Evolutionary conservation across 2,888 invertebrate genomes (phyloP), one percentile per base, ranked within the genome.

Genomic region (Chymomyza caudatula): DNA sequence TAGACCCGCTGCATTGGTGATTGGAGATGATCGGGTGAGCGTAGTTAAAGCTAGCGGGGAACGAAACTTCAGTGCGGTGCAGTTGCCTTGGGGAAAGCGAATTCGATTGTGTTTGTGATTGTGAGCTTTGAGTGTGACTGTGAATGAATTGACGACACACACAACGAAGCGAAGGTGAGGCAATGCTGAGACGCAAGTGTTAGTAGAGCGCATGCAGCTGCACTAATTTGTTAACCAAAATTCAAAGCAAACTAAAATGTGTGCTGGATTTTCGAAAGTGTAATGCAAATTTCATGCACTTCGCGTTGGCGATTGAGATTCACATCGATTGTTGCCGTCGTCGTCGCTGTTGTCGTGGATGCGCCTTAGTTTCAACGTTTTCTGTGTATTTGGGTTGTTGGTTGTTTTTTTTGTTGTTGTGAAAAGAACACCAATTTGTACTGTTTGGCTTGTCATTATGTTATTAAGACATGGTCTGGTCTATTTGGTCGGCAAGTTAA

Each of bases 341-440:
- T n/a, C 73, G 68, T 29, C 60, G 72, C 55, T 75, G 73, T 63
- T 66, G 73, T 75, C 66, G 74, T 75, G 74, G 69, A 73, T 73
- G 73, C 73, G 51, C 22, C 23, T 5, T 11, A 51, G 22, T 51
- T 51, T 51, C 5, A 51, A 22, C 51, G 51, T 20, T 51, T 51
- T 51, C 51, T 19, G 6, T 51, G 19, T 51, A 13, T 51, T 22
- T 51, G 19, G 19, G 22, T 20, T 20, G 13, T 19, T 51, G 69
- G 66, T 61, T 47, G 15, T 47, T 15, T 8, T 15, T n/a, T 44
- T 44, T 47, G 47, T 6, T 17, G 29, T 37, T 15, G 17, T 2
- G 47, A 19, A 47, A 47, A 17, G 3, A 47, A 8, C 25, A 29
- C n/a, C 23, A 29, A n/a, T 54, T 73, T 56, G 70, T 19, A 47